Conservation (phyloP, 2,888 invertebrate genomes). For the Athetis lepigone region DNA sequence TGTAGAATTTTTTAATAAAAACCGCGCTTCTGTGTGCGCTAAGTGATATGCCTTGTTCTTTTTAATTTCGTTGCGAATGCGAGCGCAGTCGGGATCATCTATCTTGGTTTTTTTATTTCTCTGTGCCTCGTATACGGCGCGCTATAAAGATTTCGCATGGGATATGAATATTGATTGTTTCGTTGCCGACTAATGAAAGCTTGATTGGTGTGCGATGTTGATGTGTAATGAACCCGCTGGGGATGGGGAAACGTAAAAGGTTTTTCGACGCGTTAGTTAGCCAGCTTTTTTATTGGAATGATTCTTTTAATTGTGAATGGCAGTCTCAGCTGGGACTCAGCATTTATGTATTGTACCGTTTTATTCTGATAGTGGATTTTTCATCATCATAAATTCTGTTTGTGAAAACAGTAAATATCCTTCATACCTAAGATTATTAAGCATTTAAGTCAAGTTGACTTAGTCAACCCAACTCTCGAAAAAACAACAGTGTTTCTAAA, state of each 20-base stretch:
- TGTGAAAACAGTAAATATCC: no score
- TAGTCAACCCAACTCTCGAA: background rate
- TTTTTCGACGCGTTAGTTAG: slow-evolving; percentile 72
- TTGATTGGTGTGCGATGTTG: slow-evolving; percentile 86
- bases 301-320: slow-evolving; percentile 71
- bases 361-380: background rate
- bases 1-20: slow-evolving; percentile 90
- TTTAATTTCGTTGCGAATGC: slow-evolving; percentile 89
- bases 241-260: slow-evolving; percentile 76
- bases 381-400: no score
- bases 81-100: slow-evolving; percentile 84
- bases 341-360: slow-evolving; percentile 21
- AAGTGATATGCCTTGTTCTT: slow-evolving; percentile 91
- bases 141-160: slow-evolving; percentile 88
- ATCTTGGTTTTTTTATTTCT: slow-evolving; percentile 78
- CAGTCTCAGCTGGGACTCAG: slow-evolving; percentile 51
- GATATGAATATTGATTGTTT: slow-evolving; percentile 90
- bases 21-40: slow-evolving; percentile 89
- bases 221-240: slow-evolving; percentile 82
- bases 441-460: no score
- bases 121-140: slow-evolving; percentile 68
- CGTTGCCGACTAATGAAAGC: slow-evolving; percentile 85
- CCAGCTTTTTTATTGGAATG: slow-evolving; percentile 68
- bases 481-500: background rate
- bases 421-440: background rate